phyloP scores from a whole-genome alignment of 1,140 invertebrate genomes.

The Bombus terrestris region DNA sequence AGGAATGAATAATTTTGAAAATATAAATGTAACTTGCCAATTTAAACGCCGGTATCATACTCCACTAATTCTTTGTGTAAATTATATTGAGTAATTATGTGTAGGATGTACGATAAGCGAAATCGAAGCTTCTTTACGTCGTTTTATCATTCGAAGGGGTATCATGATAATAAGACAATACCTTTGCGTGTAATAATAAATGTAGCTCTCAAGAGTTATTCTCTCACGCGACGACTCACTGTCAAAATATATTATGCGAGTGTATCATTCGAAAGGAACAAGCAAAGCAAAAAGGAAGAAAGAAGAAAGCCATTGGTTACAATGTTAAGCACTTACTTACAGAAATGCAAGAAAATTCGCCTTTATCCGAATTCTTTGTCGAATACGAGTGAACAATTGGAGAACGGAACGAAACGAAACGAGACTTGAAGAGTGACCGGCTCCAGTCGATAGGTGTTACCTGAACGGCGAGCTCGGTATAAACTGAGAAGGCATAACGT shows the following conservation, averaged over 20 bases:
- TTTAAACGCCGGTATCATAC: not conserved
- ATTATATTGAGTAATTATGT: no score
- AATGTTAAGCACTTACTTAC: not conserved
- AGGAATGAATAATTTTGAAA: not conserved
- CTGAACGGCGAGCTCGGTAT: slow-evolving; percentile 62
- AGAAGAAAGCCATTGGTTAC: not conserved
- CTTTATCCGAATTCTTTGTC: not conserved
- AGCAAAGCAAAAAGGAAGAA: not conserved
- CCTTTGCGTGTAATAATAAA: not conserved
- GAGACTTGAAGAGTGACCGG: not conserved
- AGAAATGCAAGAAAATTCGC: not conserved
- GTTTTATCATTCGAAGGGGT: not conserved
- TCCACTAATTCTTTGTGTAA: no score
- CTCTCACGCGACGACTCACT: not conserved
- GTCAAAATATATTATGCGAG: not conserved
- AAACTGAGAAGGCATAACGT: slow-evolving; percentile 69
- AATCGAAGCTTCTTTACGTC: not conserved
- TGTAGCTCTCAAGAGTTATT: not conserved
- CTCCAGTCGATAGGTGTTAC: slow-evolving; percentile 37
- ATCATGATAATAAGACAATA: not conserved
- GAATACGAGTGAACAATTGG: not conserved
- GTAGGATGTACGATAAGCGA: no score
- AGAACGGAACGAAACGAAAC: not conserved
- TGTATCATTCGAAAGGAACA: not conserved
- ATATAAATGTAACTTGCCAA: not conserved